These are phyloP conservation scores for Gymnothorax reevesii DNA, from an alignment of 2,797 vertebrate genomes.

Conservation along the genomic window DNA sequence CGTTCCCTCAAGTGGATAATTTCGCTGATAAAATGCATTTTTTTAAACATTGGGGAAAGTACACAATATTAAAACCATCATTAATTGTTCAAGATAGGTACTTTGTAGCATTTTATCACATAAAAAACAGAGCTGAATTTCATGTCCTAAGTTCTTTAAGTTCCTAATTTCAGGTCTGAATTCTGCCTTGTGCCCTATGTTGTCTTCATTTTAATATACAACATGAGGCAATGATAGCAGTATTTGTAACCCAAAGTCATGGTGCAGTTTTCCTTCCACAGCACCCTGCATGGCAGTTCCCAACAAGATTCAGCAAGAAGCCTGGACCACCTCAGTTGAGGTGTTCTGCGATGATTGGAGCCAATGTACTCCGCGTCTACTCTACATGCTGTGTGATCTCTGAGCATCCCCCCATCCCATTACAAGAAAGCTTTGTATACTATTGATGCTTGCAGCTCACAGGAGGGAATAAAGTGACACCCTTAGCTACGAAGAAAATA, in stretches of 20 bases:
- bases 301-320: neutral
- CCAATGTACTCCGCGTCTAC: neutral
- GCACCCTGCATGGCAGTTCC: neutral
- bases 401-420: neutral
- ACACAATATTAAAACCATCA: too few relatives aligned
- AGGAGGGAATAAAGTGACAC: conserved; percentile 16
- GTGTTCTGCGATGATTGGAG: conserved; percentile 21
- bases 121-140: too few relatives aligned
- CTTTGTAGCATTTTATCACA: too few relatives aligned
- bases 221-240: neutral
- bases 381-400: conserved; percentile 19
- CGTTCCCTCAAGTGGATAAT: too few relatives aligned
- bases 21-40: too few relatives aligned
- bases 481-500: conserved; percentile 7
- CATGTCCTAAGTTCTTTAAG: too few relatives aligned
- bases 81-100: too few relatives aligned
- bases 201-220: neutral
- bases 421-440: conserved; percentile 20
- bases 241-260: neutral
- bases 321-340: neutral
- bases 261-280: neutral
- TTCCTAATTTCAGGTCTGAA: neutral
- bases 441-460: conserved; percentile 31
- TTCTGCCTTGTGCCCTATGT: neutral
- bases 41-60: too few relatives aligned